Evolutionary conservation across 2,888 invertebrate genomes (phyloP).

Genomic region (Xestia c-nigrum): DNA sequence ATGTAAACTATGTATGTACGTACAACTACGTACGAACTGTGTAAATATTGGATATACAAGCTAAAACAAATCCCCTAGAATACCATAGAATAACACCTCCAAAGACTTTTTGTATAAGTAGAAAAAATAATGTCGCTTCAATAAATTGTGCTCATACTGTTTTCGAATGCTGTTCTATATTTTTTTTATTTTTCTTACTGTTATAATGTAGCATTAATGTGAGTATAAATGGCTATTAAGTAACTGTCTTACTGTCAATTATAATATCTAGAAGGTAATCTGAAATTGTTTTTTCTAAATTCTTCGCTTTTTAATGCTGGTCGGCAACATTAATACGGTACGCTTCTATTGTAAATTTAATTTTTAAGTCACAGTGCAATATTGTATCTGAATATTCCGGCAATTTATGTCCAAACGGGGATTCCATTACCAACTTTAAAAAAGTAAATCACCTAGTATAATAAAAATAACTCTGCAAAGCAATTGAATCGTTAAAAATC

Average conservation of each 20-base stretch:
- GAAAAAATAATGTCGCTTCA: conserved; percentile 49
- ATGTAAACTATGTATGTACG: conserved; percentile 26
- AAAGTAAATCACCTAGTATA: conserved; percentile 29
- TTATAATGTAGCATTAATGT: conserved; percentile 46
- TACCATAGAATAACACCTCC: conserved; percentile 56
- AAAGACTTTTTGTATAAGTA: conserved; percentile 65
- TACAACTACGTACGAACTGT: conserved; percentile 37
- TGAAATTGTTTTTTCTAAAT: conserved; percentile 38
- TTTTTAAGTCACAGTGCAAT: conserved; percentile 37
- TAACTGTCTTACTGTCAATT: conserved; percentile 67
- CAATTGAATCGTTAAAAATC: conserved; percentile 42
- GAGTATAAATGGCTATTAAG: conserved; percentile 56
- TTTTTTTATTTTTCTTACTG: conserved; percentile 20
- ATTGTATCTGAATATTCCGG: conserved; percentile 14
- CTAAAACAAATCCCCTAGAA: conserved; percentile 52
- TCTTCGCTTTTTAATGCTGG: conserved; percentile 44
- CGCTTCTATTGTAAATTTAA: conserved; percentile 41
- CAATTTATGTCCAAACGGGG: not conserved
- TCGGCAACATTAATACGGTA: conserved; percentile 17
- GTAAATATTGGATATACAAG: conserved; percentile 57
- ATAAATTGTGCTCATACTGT: conserved; percentile 33
- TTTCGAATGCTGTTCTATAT: conserved; percentile 4
- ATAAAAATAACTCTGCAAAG: conserved; percentile 53
- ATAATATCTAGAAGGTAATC: conserved; percentile 54
- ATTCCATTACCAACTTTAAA: conserved; percentile 1